Conservation (phyloP, 2,113 vertebrate genomes). For the Pseudopodoces humilis region DNA sequence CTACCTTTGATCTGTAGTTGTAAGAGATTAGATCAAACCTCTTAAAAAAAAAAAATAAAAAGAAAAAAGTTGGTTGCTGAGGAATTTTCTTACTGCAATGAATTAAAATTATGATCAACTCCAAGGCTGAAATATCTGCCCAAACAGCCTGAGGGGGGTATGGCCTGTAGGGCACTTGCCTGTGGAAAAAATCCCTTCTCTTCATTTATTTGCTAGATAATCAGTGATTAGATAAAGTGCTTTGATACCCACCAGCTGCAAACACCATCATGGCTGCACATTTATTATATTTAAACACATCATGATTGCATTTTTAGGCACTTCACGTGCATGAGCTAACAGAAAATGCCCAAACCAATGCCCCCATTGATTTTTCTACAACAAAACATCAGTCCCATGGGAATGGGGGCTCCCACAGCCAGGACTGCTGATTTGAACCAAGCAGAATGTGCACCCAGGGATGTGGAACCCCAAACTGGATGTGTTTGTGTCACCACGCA, state of each 20-base stretch:
- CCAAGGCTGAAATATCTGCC: background rate
- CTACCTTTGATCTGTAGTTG: slow-evolving; percentile 57
- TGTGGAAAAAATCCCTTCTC: background rate
- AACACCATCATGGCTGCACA: background rate
- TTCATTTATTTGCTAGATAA: background rate
- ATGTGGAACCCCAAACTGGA: background rate
- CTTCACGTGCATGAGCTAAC: background rate
- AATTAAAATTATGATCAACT: background rate
- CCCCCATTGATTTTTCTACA: rapidly evolving
- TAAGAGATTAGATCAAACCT: slow-evolving; percentile 62
- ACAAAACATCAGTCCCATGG: rapidly evolving
- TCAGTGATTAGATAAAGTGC: background rate
- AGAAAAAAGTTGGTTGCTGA: background rate
- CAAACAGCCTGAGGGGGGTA: background rate
- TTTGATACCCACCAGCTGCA: background rate
- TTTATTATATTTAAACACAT: background rate
- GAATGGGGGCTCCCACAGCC: background rate
- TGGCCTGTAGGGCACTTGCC: background rate
- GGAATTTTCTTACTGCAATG: slow-evolving; percentile 29
- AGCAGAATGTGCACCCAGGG: background rate
- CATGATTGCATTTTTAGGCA: background rate
- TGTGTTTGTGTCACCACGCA: rapidly evolving
- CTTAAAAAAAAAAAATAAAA: background rate
- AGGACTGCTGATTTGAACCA: rapidly evolving
- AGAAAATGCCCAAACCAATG: background rate